Base-by-base conservation (phyloP, 2,113 vertebrate species). In the Mus pahari region DNA sequence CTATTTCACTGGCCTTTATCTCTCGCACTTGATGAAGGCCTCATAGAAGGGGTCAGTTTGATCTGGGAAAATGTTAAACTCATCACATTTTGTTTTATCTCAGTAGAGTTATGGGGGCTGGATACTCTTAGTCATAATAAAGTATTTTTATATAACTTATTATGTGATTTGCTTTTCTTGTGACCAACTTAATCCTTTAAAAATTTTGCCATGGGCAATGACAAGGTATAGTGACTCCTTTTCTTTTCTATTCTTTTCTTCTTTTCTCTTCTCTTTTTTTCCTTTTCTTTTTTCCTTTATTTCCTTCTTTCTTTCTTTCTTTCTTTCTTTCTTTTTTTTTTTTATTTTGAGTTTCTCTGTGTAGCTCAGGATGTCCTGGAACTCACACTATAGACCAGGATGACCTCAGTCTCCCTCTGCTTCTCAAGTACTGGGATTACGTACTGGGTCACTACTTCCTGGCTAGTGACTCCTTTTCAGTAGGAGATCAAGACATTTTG, bases 11-110 rank as follows among this genome's bases (percentile, higher is more conserved):
- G n/a, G 33, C 81, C 58, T 66, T 83, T 33, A 11, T 14, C 11
- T 91, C 33, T 53, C 19, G 2, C 28, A 60, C 93, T 86, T 94
- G 22, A 71, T 75, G 22, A 22, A 11, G 45, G 2, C 33, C 16
- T 36, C n/a, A 16, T 58, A 73, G 42, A 48, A 39, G 2, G 58
- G 24, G 31, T 86, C 58, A 70, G 39, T 95, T 94, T 66, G 8
- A 48, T 73, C 20, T 89, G 42, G 33, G n/a, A 42, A 31, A 39
- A 53, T 89, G 78, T 95, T 94, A n/a, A 94, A 81, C n/a, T 39
- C 77, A 36, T 55, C 62, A 11, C 36, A 64, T 39, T 39, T 71
- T 33, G 50, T 62, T 84, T 53, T 60, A 39, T 83, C 28, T 95
- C 5, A n/a, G 6, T 48, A 62, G 17, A 24, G 39, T 9, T 19